Base-by-base conservation (phyloP, 2,113 vertebrate genomes). In the Ammodytes marinus region DNA sequence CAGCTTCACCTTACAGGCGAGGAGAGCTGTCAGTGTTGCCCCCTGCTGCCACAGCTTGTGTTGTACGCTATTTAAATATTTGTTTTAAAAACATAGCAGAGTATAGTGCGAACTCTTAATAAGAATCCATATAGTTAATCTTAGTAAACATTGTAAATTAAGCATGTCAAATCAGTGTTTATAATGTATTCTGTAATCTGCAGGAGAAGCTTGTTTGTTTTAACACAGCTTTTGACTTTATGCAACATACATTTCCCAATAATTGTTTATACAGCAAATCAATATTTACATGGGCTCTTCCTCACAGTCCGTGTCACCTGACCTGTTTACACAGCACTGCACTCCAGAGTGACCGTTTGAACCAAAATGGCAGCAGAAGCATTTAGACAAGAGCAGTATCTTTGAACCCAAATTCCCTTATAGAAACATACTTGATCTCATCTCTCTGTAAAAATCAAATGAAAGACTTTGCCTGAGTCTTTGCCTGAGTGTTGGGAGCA, bases 401-500 rank as follows among this genome's bases (percentile, higher is more conserved):
- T 0, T 60, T 37, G 37, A 27, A 27, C 27, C 57, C 54, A 53
- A 7, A 4, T 71, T 85, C 69, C 76, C 52, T 35, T 27, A 27
- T 27, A 60, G 65, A 88, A 91, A 74, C 79, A 27, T 27, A 27
- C 27, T 27, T 12, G 72, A 60, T 86, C 69, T 71, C 42, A 49
- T 76, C 85, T 82, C 74, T 64, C 65, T 46, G 46, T 82, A 89
- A 89, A 89, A 89, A 91, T 89, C 85, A 86, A 90, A 90, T 92
- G 86, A 72, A 65, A 45, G 69, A 53, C 87, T 85, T 88, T 92
- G 85, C 85, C 83, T 88, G 88, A 87, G 84, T 74, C 84, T 89
- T 87, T 88, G n/a, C 70, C 84, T 77, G 88, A 85, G 87, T 85
- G 87, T 90, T 89, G 89, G 89, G 92, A 94, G 87, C 90, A 86